Conservation (phyloP, 2,797 vertebrate species). For the Hyperoplus immaculatus region DNA sequence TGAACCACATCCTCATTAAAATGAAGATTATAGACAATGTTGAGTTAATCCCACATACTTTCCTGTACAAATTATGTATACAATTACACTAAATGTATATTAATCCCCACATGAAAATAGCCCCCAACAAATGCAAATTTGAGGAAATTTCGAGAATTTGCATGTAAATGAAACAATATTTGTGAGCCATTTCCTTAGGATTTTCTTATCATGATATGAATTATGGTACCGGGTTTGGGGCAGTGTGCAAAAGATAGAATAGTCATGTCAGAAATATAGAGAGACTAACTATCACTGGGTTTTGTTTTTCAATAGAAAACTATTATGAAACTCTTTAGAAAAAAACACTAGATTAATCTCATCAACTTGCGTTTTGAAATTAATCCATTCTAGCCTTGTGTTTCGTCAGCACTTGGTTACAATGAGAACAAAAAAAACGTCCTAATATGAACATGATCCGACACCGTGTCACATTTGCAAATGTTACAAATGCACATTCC, state of each 20-base stretch:
- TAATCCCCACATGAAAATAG: background rate
- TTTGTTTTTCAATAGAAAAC: background rate
- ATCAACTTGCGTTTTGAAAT: background rate
- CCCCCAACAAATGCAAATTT: background rate
- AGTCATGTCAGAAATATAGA: background rate
- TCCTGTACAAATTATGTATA: background rate
- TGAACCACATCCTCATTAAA: background rate
- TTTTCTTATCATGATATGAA: background rate
- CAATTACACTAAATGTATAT: background rate
- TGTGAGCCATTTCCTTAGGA: background rate
- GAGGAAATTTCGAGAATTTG: background rate
- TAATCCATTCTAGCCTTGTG: background rate
- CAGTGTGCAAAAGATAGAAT: background rate
- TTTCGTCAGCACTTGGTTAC: background rate
- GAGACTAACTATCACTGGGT: background rate
- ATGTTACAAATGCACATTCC: conserved; percentile 1
- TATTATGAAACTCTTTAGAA: background rate
- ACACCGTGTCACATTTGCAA: background rate
- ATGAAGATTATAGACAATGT: background rate
- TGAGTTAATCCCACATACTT: background rate
- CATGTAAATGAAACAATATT: background rate
- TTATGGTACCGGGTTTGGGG: background rate
- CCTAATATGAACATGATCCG: conserved; percentile 23
- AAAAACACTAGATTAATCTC: too few relatives aligned
- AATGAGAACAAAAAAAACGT: conserved; percentile 18